Percentiles rank a stretch among this genome's conserved stretches.
phyloP scores from a whole-genome alignment of 2,888 invertebrate genomes.

The Melitaea athalia region DNA sequence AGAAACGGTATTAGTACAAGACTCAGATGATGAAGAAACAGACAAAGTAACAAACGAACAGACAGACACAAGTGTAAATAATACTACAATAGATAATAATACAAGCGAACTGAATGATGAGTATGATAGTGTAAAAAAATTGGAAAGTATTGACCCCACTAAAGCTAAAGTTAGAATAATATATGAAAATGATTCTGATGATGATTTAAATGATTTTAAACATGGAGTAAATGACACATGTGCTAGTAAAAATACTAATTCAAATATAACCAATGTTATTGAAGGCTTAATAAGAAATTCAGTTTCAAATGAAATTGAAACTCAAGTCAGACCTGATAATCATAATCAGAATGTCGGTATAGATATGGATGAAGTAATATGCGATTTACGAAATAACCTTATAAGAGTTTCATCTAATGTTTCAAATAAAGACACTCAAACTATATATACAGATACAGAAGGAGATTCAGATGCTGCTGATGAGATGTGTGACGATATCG shows the following conservation, averaged over 20 bases:
- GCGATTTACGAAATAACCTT: too few species aligned
- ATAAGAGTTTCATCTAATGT: too few species aligned
- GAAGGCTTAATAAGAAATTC: not conserved
- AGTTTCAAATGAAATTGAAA: too few species aligned
- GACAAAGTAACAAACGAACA: not conserved
- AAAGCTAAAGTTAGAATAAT: constrained; percentile 15
- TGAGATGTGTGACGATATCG: too few species aligned
- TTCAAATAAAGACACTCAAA: too few species aligned
- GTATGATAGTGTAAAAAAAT: not conserved
- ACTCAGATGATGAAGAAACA: not conserved
- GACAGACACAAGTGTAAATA: not conserved
- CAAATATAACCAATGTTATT: not conserved
- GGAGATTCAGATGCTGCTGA: too few species aligned
- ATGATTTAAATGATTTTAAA: not conserved
- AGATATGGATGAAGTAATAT: too few species aligned
- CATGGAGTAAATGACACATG: not conserved
- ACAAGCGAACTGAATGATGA: not conserved
- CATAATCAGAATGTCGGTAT: too few species aligned
- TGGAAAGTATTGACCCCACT: constrained; percentile 8
- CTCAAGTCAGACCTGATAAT: too few species aligned
- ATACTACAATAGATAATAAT: not conserved
- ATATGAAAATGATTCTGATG: constrained; percentile 10
- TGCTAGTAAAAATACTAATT: not conserved
- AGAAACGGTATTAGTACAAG: not conserved
- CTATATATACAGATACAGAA: too few species aligned